Conservation (phyloP, 2,113 vertebrate species). For the Pantherophis guttatus region DNA sequence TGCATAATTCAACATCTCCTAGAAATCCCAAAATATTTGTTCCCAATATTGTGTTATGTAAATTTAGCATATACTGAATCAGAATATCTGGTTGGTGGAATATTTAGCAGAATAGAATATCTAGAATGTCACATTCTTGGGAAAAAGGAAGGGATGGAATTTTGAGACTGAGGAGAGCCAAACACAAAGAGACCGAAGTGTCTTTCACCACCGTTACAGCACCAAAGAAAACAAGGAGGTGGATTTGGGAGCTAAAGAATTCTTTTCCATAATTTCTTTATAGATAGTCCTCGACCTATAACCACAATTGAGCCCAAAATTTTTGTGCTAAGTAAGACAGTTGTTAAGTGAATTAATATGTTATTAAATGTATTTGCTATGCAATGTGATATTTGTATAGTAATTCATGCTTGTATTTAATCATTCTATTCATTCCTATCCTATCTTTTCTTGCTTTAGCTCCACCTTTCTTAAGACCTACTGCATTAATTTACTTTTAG, state of each 20-base stretch:
- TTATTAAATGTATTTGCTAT: not conserved
- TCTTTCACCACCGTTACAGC: not conserved
- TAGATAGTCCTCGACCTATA: not conserved
- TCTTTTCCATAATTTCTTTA: not conserved
- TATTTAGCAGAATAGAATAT: not conserved
- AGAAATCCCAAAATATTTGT: not conserved
- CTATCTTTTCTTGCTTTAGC: not conserved
- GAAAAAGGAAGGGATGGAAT: not conserved
- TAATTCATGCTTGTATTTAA: not conserved
- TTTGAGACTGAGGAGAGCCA: not conserved
- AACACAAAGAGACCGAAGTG: not conserved
- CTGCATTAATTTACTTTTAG: not conserved
- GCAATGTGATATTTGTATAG: not conserved
- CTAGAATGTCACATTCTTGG: not conserved
- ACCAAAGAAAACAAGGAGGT: not conserved
- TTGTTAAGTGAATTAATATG: not conserved
- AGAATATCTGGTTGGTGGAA: not conserved
- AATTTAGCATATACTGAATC: not conserved
- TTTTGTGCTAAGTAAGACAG: not conserved
- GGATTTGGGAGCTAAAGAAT: not conserved
- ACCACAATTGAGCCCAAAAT: not conserved
- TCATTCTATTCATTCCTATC: not conserved
- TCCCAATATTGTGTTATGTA: not conserved
- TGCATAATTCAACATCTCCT: not conserved
- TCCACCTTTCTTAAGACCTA: not conserved